A percentile compares a stretch with the other conserved stretches of the same genome.
Evolutionary conservation across 1,140 invertebrate genomes (phyloP).

Genomic region (Arion vulgaris): DNA sequence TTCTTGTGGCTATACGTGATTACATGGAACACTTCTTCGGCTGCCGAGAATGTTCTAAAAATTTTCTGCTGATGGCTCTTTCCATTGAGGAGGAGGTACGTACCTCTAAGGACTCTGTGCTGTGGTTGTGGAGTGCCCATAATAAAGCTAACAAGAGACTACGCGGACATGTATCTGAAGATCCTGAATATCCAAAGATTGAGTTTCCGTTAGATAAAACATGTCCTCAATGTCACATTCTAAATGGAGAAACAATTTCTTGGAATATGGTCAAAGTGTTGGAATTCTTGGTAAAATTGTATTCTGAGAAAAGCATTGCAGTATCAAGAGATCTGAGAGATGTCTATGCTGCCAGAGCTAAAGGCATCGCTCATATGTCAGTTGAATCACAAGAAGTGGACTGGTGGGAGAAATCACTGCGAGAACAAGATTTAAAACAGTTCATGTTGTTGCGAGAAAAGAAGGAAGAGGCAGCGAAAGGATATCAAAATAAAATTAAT

Average conservation of each 20-base stretch:
- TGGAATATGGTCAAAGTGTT: slow-evolving; percentile 84
- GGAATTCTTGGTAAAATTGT: slow-evolving; percentile 83
- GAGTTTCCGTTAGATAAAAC: slow-evolving; percentile 85
- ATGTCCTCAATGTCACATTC: slow-evolving; percentile 81
- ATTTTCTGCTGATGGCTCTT: slow-evolving; percentile 83
- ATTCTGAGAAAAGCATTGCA: slow-evolving; percentile 71
- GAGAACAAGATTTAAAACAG: slow-evolving; percentile 57
- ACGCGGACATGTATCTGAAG: slow-evolving; percentile 88
- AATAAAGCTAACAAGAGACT: slow-evolving; percentile 90
- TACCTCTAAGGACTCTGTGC: slow-evolving; percentile 81
- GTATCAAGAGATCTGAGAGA: background rate
- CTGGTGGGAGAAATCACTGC: slow-evolving; percentile 64
- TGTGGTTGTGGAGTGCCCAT: slow-evolving; percentile 97
- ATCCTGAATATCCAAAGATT: slow-evolving; percentile 90
- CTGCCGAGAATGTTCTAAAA: slow-evolving; percentile 88
- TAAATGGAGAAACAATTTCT: slow-evolving; percentile 65
- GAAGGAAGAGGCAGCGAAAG: background rate
- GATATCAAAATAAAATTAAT: slow-evolving; percentile 20
- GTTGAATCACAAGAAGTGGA: slow-evolving; percentile 48
- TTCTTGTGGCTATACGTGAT: slow-evolving; percentile 86
- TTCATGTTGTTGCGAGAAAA: slow-evolving; percentile 47
- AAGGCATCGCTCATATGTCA: background rate
- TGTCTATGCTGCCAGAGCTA: background rate
- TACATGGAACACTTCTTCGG: slow-evolving; percentile 96
- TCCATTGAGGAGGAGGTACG: slow-evolving; percentile 81